Conservation (phyloP, 2,113 vertebrate genomes). For the Chlorodrepanis virens region DNA sequence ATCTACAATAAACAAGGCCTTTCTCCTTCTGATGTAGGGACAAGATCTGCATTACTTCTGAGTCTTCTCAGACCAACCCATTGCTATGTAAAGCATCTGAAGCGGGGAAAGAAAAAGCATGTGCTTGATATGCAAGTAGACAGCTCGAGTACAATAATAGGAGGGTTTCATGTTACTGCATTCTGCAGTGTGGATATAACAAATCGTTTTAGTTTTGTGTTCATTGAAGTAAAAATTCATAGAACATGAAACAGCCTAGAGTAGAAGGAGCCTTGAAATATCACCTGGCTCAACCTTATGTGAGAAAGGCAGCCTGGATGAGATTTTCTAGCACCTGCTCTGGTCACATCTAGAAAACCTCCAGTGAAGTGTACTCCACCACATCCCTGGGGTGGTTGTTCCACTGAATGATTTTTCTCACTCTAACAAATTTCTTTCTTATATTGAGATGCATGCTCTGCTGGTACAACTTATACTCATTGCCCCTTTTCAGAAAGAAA, state of each 20-base stretch:
- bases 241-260: neutral
- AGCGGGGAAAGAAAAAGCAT: rapidly evolving
- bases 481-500: neutral
- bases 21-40: neutral
- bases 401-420: neutral
- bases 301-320: neutral
- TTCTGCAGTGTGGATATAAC: neutral
- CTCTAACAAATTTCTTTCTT: neutral
- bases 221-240: neutral
- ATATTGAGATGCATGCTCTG: neutral
- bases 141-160: neutral
- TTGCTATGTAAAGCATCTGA: neutral
- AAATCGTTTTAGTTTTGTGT: neutral
- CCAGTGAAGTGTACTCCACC: neutral
- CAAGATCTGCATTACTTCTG: neutral
- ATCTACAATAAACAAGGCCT: neutral
- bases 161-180: neutral
- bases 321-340: neutral
- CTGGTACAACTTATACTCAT: rapidly evolving
- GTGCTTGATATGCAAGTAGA: neutral
- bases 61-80: neutral
- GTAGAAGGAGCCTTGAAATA: neutral
- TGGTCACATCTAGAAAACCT: rapidly evolving
- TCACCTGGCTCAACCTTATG: neutral
- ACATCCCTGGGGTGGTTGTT: neutral